These are phyloP conservation scores for Nasonovia ribisnigri DNA, from an alignment of 2,888 invertebrate genomes.

Conservation along the genomic window DNA sequence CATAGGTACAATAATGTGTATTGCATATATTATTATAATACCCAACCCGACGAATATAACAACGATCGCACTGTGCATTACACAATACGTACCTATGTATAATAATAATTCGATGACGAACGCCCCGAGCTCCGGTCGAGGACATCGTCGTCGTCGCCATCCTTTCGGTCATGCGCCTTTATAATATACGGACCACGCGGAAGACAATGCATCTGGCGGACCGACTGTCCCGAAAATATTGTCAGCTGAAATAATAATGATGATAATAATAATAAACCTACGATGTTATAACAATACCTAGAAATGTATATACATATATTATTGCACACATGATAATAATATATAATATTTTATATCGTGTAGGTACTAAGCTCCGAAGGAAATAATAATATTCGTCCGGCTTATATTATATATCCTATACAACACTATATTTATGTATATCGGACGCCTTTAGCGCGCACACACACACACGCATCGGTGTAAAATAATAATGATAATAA, in stretches of 20 bases:
- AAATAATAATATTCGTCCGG: not conserved
- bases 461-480: not conserved
- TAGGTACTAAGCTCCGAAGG: not conserved
- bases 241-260: not conserved
- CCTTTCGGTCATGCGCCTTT: constrained; percentile 1
- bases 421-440: not conserved
- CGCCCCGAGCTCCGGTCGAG: not conserved
- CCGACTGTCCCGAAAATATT: not conserved
- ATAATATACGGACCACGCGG: not conserved
- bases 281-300: not conserved
- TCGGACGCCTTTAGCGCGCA: not conserved
- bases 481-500: not conserved
- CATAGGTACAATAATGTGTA: not conserved
- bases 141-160: not conserved
- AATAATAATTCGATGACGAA: not conserved
- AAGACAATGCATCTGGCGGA: not conserved
- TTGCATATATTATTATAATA: not conserved
- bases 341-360: not conserved
- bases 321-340: no score
- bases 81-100: not conserved
- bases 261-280: not conserved
- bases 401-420: not conserved
- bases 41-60: not conserved
- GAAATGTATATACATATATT: not conserved
- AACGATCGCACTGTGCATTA: not conserved